Percentiles rank a stretch among this genome's conserved stretches.
Conservation (phyloP, 2,888 invertebrate species). For the Rhopalosiphum nymphaeae region DNA sequence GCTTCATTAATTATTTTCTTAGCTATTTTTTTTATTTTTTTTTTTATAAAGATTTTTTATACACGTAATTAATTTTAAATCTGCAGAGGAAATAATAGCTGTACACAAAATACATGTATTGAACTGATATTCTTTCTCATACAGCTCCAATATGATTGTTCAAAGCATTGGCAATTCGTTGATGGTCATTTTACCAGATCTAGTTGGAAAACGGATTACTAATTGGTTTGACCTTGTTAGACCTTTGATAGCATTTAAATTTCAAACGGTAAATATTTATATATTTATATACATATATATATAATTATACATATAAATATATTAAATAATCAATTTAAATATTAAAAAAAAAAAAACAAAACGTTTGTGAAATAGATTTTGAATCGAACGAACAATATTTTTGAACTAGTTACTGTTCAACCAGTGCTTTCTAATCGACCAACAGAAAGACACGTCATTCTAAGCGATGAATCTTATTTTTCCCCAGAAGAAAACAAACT, state of each 20-base stretch:
- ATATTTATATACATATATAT: background rate
- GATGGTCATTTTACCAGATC: slow-evolving; percentile 88
- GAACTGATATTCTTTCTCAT: slow-evolving; percentile 33
- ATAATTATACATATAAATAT: no score
- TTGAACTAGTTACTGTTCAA: slow-evolving; percentile 91
- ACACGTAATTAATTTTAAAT: slow-evolving; percentile 5
- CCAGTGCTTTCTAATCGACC: slow-evolving; percentile 80
- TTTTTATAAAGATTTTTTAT: background rate
- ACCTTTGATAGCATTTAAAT: slow-evolving; percentile 93
- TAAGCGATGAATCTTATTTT: slow-evolving; percentile 77
- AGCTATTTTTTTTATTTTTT: background rate
- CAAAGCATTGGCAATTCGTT: slow-evolving; percentile 91
- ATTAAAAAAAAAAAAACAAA: background rate
- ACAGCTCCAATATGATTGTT: slow-evolving; percentile 87
- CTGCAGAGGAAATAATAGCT: slow-evolving; percentile 20
- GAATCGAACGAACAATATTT: slow-evolving; percentile 96
- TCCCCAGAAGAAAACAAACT: slow-evolving; percentile 81
- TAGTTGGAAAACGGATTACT: slow-evolving; percentile 90
- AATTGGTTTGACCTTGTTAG: slow-evolving; percentile 93
- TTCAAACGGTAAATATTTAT: slow-evolving; percentile 84
- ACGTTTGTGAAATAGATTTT: slow-evolving; percentile 78
- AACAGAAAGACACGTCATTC: slow-evolving; percentile 73
- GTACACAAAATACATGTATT: background rate
- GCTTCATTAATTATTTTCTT: slow-evolving; percentile 16
- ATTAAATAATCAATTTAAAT: background rate